Evolutionary conservation across 1,140 invertebrate genomes (phyloP).

Genomic region (Drosophila lacertosa): DNA sequence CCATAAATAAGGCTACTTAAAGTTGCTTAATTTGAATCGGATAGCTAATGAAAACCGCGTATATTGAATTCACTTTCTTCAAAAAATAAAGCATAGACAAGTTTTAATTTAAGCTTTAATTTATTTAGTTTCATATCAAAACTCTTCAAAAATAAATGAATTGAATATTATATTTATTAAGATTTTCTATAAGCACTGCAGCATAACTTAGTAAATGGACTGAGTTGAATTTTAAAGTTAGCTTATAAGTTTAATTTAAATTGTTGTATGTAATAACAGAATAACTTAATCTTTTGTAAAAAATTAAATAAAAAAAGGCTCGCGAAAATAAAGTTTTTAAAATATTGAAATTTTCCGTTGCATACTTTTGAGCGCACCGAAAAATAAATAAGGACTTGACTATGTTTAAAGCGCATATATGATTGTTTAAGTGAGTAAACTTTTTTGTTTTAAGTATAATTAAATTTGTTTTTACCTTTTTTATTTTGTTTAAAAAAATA

Average conservation of each 20-base stretch:
- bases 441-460: neutral
- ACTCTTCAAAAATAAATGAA: no score
- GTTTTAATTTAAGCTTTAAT: neutral
- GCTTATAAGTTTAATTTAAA: no score
- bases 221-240: no score
- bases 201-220: no score
- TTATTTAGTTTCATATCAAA: neutral
- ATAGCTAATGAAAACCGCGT: slow-evolving; percentile 14
- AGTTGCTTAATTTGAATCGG: neutral
- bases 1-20: neutral
- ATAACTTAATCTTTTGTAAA: no score
- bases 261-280: neutral
- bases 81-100: neutral
- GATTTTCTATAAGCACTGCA: no score
- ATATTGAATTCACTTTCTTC: slow-evolving; percentile 10
- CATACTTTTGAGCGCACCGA: slow-evolving; percentile 1
- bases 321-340: neutral
- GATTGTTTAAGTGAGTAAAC: neutral
- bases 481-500: no score
- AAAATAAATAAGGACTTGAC: neutral
- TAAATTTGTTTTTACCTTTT: neutral
- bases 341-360: neutral
- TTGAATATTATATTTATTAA: neutral
- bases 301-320: no score
- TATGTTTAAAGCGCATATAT: no score